Conservation (phyloP, 2,113 vertebrate genomes). For the Barnardius zonarius region DNA sequence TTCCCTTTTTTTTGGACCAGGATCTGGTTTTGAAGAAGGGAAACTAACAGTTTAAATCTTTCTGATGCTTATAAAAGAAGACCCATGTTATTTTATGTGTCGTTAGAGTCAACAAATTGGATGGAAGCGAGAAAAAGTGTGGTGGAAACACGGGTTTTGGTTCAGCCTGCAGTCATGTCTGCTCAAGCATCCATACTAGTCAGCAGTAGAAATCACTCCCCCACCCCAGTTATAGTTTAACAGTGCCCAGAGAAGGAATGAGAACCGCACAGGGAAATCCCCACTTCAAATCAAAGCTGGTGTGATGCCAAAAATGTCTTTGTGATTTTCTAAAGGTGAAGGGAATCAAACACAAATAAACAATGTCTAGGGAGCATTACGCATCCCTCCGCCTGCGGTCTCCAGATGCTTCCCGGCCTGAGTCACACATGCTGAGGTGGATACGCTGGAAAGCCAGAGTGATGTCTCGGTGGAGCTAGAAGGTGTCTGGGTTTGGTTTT, state of each 20-base stretch:
- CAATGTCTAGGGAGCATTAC: fast-evolving
- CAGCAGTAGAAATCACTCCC: background rate
- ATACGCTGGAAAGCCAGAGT: background rate
- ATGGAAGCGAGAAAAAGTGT: background rate
- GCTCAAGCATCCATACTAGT: background rate
- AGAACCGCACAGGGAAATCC: background rate
- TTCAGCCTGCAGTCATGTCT: background rate
- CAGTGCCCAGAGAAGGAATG: background rate
- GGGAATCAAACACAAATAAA: background rate
- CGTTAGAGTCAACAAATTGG: background rate
- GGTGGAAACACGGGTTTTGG: background rate
- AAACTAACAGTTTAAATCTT: background rate
- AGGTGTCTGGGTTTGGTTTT: constrained; percentile 34
- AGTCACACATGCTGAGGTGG: constrained; percentile 2
- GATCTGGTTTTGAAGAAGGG: background rate
- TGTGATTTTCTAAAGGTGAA: background rate
- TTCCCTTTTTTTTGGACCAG: background rate
- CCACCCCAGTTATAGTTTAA: background rate
- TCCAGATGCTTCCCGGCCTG: background rate
- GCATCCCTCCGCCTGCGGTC: background rate
- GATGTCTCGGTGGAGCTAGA: background rate
- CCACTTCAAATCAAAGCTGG: constrained; percentile 11
- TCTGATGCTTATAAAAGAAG: background rate
- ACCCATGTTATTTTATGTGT: background rate
- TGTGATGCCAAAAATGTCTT: background rate